phyloP scores from a whole-genome alignment of 2,113 vertebrate species.

The Dendrocopos noguchii region DNA sequence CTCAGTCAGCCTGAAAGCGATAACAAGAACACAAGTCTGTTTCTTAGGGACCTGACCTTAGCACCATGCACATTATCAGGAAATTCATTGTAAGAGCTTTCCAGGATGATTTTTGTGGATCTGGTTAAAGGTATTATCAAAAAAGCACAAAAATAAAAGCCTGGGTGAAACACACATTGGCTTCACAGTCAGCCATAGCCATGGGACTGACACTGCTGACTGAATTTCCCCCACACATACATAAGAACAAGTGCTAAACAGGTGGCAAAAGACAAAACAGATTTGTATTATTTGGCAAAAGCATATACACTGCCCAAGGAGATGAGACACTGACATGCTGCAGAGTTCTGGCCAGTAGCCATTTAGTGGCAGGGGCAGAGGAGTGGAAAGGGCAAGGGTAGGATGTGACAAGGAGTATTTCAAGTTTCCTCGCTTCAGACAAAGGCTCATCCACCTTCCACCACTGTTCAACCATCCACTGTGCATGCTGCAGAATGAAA shows the following conservation, averaged over 20 bases:
- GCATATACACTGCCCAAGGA: background rate
- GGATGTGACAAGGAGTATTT: background rate
- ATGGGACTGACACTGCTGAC: background rate
- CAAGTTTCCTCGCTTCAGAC: background rate
- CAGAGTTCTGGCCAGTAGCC: background rate
- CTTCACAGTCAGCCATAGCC: background rate
- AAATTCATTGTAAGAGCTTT: background rate
- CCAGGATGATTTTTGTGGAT: background rate
- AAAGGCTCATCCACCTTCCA: background rate
- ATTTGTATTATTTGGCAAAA: background rate
- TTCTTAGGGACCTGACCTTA: background rate
- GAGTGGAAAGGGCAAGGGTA: background rate
- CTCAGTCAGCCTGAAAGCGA: background rate
- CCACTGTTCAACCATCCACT: background rate
- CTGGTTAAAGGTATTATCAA: background rate
- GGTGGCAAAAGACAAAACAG: background rate
- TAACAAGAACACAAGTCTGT: background rate
- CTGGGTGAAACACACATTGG: background rate
- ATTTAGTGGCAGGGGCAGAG: background rate
- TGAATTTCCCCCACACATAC: background rate
- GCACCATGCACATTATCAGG: background rate
- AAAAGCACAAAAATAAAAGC: background rate
- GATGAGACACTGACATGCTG: accelerated
- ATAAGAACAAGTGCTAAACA: background rate
- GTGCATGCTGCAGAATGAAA: background rate